Percentiles rank a stretch among this genome's conserved stretches.
Evolutionary conservation across 2,888 invertebrate species (phyloP).

Genomic region (Sinodicranocentrus sp.): DNA sequence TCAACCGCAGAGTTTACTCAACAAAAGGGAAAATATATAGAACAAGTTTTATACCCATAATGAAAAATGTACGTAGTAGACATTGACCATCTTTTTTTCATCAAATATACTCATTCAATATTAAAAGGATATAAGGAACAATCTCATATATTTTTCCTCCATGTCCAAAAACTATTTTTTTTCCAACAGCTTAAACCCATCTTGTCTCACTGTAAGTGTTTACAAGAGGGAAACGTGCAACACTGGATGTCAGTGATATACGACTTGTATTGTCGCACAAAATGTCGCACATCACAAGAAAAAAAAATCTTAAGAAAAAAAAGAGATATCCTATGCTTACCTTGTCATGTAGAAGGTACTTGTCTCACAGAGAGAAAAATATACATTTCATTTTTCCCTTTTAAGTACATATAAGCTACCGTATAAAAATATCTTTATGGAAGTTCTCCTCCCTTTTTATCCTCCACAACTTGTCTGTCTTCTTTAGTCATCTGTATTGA

Average conservation of each 20-base stretch:
- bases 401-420: too few relatives aligned
- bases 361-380: too few relatives aligned
- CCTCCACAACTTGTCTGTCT: too few relatives aligned
- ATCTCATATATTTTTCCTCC: neutral
- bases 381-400: too few relatives aligned
- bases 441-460: too few relatives aligned
- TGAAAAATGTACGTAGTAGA: too few relatives aligned
- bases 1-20: conserved; percentile 50
- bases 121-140: neutral
- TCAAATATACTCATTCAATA: too few relatives aligned
- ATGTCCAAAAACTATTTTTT: conserved; percentile 53
- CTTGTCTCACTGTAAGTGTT: conserved; percentile 70
- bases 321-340: neutral
- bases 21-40: too few relatives aligned
- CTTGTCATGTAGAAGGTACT: neutral
- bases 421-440: too few relatives aligned
- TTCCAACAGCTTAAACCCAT: conserved; percentile 68
- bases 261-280: conserved; percentile 67
- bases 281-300: conserved; percentile 12
- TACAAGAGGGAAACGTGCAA: conserved; percentile 74
- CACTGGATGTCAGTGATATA: conserved; percentile 75
- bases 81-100: too few relatives aligned
- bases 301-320: neutral
- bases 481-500: too few relatives aligned
- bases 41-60: too few relatives aligned